phyloP scores from a whole-genome alignment of 2,888 invertebrate genomes.

The Sylvicola cinctus region DNA sequence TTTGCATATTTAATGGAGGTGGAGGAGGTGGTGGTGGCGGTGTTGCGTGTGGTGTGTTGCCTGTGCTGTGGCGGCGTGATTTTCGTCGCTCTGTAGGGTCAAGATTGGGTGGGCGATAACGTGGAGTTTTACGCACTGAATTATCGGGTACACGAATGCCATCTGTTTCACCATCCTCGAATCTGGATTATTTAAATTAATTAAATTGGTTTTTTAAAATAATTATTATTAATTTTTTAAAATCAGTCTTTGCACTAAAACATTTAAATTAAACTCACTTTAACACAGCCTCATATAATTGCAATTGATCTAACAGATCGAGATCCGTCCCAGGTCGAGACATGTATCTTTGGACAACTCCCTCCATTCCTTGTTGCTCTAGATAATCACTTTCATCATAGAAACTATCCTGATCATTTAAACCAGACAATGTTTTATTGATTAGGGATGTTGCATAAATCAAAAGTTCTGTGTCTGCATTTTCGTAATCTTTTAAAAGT shows the following conservation, averaged over 20 bases:
- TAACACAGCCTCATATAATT: slow-evolving; percentile 85
- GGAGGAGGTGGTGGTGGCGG: slow-evolving; percentile 16
- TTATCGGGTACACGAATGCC: slow-evolving; percentile 40
- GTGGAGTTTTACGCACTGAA: slow-evolving; percentile 48
- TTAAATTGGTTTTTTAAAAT: neutral
- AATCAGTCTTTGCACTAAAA: neutral
- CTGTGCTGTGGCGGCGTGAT: slow-evolving; percentile 54
- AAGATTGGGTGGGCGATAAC: slow-evolving; percentile 37
- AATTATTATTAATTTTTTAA: neutral
- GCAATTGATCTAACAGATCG: slow-evolving; percentile 81
- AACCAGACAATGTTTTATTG: slow-evolving; percentile 83
- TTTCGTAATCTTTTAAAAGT: slow-evolving; percentile 81
- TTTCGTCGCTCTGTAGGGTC: slow-evolving; percentile 52
- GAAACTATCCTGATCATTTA: slow-evolving; percentile 89
- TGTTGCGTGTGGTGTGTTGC: slow-evolving; percentile 32
- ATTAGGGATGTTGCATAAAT: slow-evolving; percentile 92
- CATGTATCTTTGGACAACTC: slow-evolving; percentile 72
- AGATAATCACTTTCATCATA: slow-evolving; percentile 93
- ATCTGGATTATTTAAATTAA: slow-evolving; percentile 14
- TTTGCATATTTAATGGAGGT: slow-evolving; percentile 9
- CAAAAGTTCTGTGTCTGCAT: slow-evolving; percentile 87
- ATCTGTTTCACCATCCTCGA: slow-evolving; percentile 31
- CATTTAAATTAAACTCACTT: slow-evolving; percentile 63
- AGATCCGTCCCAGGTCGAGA: slow-evolving; percentile 81
- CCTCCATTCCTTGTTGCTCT: slow-evolving; percentile 85